Base-by-base conservation (phyloP, 2,888 invertebrate genomes). In the Amiota minor region DNA sequence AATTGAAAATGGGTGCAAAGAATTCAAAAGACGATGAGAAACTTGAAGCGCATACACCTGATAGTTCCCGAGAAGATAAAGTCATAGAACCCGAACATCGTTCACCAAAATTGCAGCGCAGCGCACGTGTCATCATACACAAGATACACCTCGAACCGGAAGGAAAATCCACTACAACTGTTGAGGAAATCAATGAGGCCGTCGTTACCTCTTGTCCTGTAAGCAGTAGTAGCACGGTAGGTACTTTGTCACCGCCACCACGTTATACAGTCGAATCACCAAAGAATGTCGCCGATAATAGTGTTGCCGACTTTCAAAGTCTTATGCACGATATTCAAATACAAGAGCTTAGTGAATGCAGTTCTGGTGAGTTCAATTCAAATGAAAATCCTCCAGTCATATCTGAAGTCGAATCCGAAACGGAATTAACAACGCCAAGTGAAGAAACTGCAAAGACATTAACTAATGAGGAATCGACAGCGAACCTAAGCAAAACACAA, bases 351-450 rank as follows among this genome's bases (percentile, higher is more conserved):
- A 89, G 89, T 74, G 89, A 90, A 70, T 86, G 82, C 59, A 89
- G 88, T 46, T 88, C 87, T 4, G 86, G 90, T 56, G 87, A 89
- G 71, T 84, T 82, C 14, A 83, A 91, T 73, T 89, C 90, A 72
- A 23, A 6, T 14, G 67, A 68, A 23, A 90, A 89, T 80, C 91
- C 91, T 80, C 90, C 92, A 12, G 87, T 93, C 45, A 91, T 95
- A 14, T 91, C 92, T 55, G 94, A 94, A 87, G 92, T 91, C 35
- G 91, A 92, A 61, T 94, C 94, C 82, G 92, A 92, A 23, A 77
- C 85, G 69, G 85, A 87, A 74, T 77, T 83, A 23, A 46, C 11
- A n/a, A 72, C 77, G 0, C 18, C 65, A 6, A 49, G 14, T 50
- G 53, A 64, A 6, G 47, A 53, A 11, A 46, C 56, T 11, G 64